phyloP scores from a whole-genome alignment of 2,888 invertebrate species.

The Trissoscelio sp. region DNA sequence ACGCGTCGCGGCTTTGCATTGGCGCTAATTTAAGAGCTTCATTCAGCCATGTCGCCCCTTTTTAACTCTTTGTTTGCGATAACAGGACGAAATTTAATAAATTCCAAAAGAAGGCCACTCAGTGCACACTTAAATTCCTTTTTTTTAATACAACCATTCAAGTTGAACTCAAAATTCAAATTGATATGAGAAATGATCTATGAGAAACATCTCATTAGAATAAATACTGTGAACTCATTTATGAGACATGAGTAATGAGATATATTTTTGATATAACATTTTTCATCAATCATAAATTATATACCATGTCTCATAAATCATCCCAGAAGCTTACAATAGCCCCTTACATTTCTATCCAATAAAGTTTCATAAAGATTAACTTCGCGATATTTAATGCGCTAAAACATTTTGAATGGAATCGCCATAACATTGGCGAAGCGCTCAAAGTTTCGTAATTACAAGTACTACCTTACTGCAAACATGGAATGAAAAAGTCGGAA shows the following conservation, averaged over 20 bases:
- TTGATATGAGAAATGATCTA: too few relatives aligned
- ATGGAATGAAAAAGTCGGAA: conserved; percentile 29
- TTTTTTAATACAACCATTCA: not conserved
- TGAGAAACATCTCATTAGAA: too few relatives aligned
- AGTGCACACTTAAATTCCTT: not conserved
- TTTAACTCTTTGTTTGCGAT: conserved; percentile 48
- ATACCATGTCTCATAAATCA: too few relatives aligned
- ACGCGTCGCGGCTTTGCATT: conserved; percentile 31
- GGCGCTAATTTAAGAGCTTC: conserved; percentile 49
- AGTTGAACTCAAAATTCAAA: not conserved
- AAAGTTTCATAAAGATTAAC: not conserved
- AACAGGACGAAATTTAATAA: conserved; percentile 50
- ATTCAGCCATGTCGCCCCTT: conserved; percentile 45
- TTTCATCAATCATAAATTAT: too few relatives aligned
- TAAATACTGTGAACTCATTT: too few relatives aligned
- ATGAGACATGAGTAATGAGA: too few relatives aligned
- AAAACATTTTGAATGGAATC: conserved; percentile 24
- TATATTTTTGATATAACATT: too few relatives aligned
- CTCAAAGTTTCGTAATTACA: conserved; percentile 29
- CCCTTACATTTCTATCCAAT: too few relatives aligned
- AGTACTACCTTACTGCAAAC: not conserved
- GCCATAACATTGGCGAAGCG: conserved; percentile 7
- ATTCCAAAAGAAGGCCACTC: conserved; percentile 26
- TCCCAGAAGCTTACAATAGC: too few relatives aligned
- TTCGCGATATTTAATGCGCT: not conserved